Conservation (phyloP, 2,888 invertebrate species). For the Calliopum simillimum region DNA sequence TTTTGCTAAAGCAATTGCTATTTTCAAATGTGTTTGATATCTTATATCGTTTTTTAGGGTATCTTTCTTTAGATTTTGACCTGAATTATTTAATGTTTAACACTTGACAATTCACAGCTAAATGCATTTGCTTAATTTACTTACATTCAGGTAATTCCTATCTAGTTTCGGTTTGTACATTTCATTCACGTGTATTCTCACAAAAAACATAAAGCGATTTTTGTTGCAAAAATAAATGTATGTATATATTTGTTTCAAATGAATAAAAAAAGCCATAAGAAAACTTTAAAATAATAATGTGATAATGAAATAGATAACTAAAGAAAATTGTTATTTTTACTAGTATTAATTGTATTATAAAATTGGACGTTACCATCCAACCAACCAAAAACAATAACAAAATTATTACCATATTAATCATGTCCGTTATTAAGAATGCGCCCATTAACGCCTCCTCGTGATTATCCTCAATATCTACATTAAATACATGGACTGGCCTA, state of each 20-base stretch:
- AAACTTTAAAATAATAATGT: background rate
- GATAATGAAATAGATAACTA: background rate
- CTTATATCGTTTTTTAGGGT: too few species aligned
- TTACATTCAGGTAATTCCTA: background rate
- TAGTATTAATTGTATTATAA: background rate
- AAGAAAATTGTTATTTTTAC: background rate
- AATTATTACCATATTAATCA: slow-evolving; percentile 83
- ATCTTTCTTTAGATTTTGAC: too few species aligned
- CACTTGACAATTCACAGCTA: too few species aligned
- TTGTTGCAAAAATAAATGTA: slow-evolving; percentile 38
- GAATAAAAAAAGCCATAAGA: slow-evolving; percentile 18
- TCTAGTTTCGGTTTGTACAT: background rate
- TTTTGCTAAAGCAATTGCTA: too few species aligned
- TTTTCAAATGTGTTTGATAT: too few species aligned
- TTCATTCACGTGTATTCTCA: slow-evolving; percentile 12
- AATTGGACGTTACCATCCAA: background rate
- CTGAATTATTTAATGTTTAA: too few species aligned
- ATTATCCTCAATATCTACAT: slow-evolving; percentile 99
- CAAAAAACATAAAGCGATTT: slow-evolving; percentile 37
- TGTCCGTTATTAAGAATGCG: slow-evolving; percentile 96
- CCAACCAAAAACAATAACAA: slow-evolving; percentile 15
- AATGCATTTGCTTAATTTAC: too few species aligned
- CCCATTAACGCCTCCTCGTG: slow-evolving; percentile 99
- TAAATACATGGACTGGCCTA: slow-evolving; percentile 95
- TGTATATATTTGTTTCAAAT: slow-evolving; percentile 24